Evolutionary conservation across 2,113 vertebrate species (phyloP).

Genomic region (Malurus alboscapulatus): DNA sequence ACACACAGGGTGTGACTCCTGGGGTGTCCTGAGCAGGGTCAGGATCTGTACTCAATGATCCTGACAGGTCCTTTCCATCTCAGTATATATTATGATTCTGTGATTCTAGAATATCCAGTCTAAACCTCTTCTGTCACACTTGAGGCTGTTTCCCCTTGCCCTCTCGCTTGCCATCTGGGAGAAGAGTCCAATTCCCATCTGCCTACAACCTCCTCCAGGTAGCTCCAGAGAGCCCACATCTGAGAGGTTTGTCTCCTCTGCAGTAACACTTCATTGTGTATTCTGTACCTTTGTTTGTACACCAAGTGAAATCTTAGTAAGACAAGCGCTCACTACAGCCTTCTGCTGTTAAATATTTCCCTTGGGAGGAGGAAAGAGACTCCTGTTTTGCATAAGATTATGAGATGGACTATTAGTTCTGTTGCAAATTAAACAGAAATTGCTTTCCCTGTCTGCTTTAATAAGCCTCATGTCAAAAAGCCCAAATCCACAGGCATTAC

Average conservation of each 20-base stretch:
- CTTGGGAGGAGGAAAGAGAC: not conserved
- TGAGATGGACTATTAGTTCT: constrained; percentile 11
- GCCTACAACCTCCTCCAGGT: not conserved
- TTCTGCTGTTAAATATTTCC: constrained; percentile 28
- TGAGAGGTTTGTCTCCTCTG: not conserved
- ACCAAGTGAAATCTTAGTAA: constrained; percentile 7
- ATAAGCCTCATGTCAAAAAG: constrained; percentile 23
- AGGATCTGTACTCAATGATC: not conserved
- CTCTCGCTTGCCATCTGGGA: not conserved
- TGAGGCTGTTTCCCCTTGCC: not conserved
- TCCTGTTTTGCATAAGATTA: constrained; percentile 55
- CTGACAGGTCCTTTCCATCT: not conserved
- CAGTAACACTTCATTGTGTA: not conserved
- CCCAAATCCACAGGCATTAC: not conserved
- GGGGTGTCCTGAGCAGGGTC: not conserved
- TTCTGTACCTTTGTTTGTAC: constrained; percentile 15
- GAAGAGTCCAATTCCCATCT: not conserved
- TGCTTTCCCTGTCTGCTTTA: constrained; percentile 18
- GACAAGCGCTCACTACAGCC: not conserved
- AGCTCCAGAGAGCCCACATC: not conserved
- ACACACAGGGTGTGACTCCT: not conserved
- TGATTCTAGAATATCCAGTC: not conserved
- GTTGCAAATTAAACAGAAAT: constrained; percentile 45
- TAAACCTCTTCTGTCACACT: not conserved
- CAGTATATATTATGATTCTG: not conserved